Evolutionary conservation across 2,113 vertebrate species (phyloP).

Genomic region (Phylloscopus whistleri): DNA sequence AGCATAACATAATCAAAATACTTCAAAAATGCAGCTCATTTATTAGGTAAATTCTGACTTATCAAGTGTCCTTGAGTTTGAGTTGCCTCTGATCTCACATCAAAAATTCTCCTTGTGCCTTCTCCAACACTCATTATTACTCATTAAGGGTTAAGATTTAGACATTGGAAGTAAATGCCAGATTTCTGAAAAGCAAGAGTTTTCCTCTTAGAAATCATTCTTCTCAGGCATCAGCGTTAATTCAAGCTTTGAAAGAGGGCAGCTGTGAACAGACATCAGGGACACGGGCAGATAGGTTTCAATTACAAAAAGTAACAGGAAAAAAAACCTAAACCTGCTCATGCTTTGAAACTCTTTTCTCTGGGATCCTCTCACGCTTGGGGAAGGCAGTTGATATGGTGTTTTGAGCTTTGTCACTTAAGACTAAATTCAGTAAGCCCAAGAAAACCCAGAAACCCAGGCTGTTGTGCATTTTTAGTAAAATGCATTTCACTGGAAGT

Average conservation of each 20-base stretch:
- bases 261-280: neutral
- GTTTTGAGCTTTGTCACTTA: neutral
- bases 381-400: neutral
- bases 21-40: constrained; percentile 38
- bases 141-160: constrained; percentile 49
- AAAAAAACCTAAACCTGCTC: neutral
- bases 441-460: neutral
- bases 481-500: neutral
- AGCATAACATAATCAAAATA: constrained; percentile 15
- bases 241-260: neutral
- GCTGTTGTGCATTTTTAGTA: neutral
- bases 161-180: constrained; percentile 15
- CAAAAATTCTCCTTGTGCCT: constrained; percentile 49
- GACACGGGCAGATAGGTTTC: neutral
- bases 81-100: constrained; percentile 28
- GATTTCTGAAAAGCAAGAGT: constrained; percentile 9
- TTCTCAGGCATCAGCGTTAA: neutral
- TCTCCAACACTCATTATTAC: constrained; percentile 36
- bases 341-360: neutral
- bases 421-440: neutral
- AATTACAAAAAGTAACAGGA: neutral
- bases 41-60: constrained; percentile 65
- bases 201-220: constrained; percentile 26
- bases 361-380: neutral
- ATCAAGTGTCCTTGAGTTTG: constrained; percentile 20